phyloP scores from a whole-genome alignment of 2,113 vertebrate species.

The Progne subis region DNA sequence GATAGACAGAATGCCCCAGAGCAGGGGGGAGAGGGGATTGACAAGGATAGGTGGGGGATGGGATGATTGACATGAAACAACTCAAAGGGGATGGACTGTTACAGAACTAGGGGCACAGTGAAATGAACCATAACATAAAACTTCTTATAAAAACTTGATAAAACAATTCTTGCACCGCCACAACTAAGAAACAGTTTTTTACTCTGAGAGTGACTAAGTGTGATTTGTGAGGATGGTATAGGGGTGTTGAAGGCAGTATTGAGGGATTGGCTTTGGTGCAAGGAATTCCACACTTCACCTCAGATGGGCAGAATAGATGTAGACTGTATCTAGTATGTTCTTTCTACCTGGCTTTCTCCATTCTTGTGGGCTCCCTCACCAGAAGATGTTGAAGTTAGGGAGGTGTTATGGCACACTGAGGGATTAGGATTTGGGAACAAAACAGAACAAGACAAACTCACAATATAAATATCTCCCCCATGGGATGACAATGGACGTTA shows the following conservation, averaged over 20 bases:
- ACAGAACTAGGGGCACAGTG: too few relatives aligned
- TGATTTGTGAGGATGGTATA: fast-evolving
- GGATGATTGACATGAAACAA: too few relatives aligned
- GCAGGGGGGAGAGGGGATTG: too few relatives aligned
- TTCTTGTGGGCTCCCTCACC: background rate
- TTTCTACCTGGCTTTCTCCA: background rate
- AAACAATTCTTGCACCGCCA: too few relatives aligned
- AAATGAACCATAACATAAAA: too few relatives aligned
- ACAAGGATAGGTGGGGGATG: too few relatives aligned
- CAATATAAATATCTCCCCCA: too few relatives aligned
- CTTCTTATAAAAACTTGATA: too few relatives aligned
- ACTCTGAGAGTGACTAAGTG: too few relatives aligned
- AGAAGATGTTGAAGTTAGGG: background rate
- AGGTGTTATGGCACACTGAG: background rate
- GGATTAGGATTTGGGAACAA: background rate
- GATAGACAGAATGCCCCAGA: too few relatives aligned
- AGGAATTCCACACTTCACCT: background rate
- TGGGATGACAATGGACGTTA: background rate
- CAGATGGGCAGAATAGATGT: background rate
- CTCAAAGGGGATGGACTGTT: too few relatives aligned
- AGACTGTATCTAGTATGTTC: background rate
- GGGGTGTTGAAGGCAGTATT: background rate
- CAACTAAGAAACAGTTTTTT: too few relatives aligned
- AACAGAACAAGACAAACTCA: background rate
- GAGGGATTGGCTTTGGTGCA: background rate